Conservation (phyloP, 2,888 invertebrate species). For the Agriotes lineatus region DNA sequence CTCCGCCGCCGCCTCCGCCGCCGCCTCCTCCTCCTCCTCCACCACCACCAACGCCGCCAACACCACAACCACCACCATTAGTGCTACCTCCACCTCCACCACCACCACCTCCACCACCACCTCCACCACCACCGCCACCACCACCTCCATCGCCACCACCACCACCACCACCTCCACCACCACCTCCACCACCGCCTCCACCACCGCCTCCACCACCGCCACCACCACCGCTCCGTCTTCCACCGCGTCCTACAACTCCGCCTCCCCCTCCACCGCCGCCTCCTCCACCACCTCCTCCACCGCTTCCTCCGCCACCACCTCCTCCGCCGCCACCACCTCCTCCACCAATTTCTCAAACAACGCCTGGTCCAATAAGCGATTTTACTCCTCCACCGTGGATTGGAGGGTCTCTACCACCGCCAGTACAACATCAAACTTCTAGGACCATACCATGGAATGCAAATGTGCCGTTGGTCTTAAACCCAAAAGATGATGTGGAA, state of each 20-base stretch:
- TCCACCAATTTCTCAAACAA: background rate
- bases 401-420: too few species aligned
- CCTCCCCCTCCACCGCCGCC: conserved; percentile 9
- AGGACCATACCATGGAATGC: too few species aligned
- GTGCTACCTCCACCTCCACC: background rate
- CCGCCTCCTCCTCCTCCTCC: conserved; percentile 1
- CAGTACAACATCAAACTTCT: too few species aligned
- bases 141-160: conserved; percentile 22
- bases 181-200: conserved; percentile 21
- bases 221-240: background rate
- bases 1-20: conserved; percentile 11
- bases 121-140: conserved; percentile 16
- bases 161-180: conserved; percentile 14
- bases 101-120: background rate
- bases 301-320: background rate
- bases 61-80: background rate
- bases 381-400: too few species aligned
- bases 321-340: too few species aligned
- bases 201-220: background rate
- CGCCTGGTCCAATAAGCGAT: too few species aligned
- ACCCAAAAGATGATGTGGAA: too few species aligned
- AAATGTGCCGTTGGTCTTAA: too few species aligned
- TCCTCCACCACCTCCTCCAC: conserved; percentile 11
- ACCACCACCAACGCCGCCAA: background rate
- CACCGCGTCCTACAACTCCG: background rate